Percentiles rank a stretch among this genome's conserved stretches.
Conservation (phyloP, 23 tunicate genomes). For the Pegea sp. region DNA sequence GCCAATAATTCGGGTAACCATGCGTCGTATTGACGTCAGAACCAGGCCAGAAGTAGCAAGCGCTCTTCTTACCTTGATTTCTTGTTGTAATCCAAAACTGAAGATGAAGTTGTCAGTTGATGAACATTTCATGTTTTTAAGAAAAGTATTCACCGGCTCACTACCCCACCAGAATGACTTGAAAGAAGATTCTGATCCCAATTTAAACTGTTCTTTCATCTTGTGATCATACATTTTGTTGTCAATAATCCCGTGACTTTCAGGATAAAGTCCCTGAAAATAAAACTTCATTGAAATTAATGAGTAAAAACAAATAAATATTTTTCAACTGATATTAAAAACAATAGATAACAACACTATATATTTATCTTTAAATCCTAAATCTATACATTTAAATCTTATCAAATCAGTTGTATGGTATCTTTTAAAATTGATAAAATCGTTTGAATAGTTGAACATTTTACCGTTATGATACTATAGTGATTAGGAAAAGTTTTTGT, state of each 20-base stretch:
- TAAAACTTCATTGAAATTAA: no score
- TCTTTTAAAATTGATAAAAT: no score
- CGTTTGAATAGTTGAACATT: neutral
- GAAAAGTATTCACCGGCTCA: conserved; percentile 49
- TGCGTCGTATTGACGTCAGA: conserved; percentile 84
- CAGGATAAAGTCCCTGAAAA: conserved; percentile 55
- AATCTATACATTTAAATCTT: no score
- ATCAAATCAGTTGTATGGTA: no score
- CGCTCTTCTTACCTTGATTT: conserved; percentile 56
- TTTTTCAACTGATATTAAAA: no score
- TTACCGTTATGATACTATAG: conserved; percentile 77
- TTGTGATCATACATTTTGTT: conserved; percentile 56
- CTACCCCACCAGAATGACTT: conserved; percentile 63
- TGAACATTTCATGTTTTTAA: no score
- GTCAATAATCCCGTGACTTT: conserved; percentile 58
- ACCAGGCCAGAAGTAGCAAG: conserved; percentile 87
- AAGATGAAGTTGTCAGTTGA: conserved; percentile 5
- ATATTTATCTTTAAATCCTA: no score
- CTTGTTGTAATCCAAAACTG: conserved; percentile 87
- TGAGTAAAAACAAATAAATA: no score
- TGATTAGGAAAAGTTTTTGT: conserved; percentile 90
- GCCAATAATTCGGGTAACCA: conserved; percentile 67
- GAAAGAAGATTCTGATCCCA: conserved; percentile 23
- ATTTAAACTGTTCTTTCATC: conserved; percentile 12
- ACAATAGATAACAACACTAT: no score